A percentile compares a stretch with the other conserved stretches of the same genome.
Evolutionary conservation across 2,888 invertebrate genomes (phyloP).

Genomic region (Agelastica alni): DNA sequence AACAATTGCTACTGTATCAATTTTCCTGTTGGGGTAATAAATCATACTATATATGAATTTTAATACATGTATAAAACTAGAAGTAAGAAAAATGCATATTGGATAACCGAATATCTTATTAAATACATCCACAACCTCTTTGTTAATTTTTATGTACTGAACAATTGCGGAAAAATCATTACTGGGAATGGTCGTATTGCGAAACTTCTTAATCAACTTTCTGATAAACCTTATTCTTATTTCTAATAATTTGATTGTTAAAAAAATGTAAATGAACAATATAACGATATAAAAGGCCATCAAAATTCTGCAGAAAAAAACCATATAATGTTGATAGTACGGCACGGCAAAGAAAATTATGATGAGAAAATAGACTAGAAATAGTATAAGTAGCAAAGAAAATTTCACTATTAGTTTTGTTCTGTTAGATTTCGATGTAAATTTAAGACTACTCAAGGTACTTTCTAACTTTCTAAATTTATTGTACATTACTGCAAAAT

Average conservation of each 20-base stretch:
- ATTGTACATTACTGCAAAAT: neutral
- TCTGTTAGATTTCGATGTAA: neutral
- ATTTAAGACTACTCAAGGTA: neutral
- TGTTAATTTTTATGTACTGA: neutral
- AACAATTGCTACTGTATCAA: too few species aligned
- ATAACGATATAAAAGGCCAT: neutral
- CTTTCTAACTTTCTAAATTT: neutral
- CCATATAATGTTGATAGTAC: neutral
- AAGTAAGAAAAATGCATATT: neutral
- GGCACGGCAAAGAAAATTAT: neutral
- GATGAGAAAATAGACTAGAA: neutral
- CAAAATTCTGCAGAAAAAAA: neutral
- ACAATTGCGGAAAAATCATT: neutral
- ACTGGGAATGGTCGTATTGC: neutral
- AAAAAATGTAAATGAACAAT: neutral
- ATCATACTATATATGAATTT: neutral
- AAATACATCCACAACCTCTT: neutral
- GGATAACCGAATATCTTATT: constrained; percentile 3
- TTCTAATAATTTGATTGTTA: neutral
- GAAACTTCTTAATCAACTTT: neutral
- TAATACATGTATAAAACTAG: neutral
- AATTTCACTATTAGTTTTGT: neutral
- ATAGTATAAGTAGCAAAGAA: neutral
- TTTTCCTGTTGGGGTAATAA: neutral
- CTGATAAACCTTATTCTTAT: neutral